These are phyloP conservation scores for Plusia festucae DNA, from an alignment of 2,888 invertebrate genomes.

Conservation along the genomic window DNA sequence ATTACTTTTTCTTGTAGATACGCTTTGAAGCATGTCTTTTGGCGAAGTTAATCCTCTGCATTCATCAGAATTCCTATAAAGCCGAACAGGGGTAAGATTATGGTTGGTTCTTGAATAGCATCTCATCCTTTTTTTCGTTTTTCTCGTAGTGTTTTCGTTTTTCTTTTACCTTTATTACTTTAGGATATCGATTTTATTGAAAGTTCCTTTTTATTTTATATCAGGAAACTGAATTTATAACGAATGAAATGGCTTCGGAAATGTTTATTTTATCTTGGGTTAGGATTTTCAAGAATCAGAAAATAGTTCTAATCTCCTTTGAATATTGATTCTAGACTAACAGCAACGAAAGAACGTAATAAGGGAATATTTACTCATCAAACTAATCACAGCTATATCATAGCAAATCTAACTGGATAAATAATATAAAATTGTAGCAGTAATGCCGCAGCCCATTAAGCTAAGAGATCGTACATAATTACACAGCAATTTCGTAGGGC, in stretches of 20 bases:
- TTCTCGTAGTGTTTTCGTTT: constrained; percentile 50
- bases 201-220: background rate
- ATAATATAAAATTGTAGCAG: background rate
- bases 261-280: background rate
- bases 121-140: constrained; percentile 55
- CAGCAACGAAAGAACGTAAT: background rate
- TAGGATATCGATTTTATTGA: constrained; percentile 20
- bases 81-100: constrained; percentile 60
- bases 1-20: constrained; percentile 47
- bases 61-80: constrained; percentile 63
- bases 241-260: background rate
- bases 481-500: constrained; percentile 26
- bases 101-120: constrained; percentile 63
- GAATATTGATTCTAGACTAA: background rate
- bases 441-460: constrained; percentile 21
- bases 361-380: background rate
- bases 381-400: background rate
- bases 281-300: background rate
- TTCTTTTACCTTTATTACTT: constrained; percentile 48
- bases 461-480: constrained; percentile 25
- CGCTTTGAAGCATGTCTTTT: constrained; percentile 51
- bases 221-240: background rate
- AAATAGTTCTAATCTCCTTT: background rate
- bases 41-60: constrained; percentile 64
- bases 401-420: background rate